These are phyloP conservation scores for Pediacus dermestoides DNA, from an alignment of 2,888 invertebrate genomes.

Conservation along the genomic window DNA sequence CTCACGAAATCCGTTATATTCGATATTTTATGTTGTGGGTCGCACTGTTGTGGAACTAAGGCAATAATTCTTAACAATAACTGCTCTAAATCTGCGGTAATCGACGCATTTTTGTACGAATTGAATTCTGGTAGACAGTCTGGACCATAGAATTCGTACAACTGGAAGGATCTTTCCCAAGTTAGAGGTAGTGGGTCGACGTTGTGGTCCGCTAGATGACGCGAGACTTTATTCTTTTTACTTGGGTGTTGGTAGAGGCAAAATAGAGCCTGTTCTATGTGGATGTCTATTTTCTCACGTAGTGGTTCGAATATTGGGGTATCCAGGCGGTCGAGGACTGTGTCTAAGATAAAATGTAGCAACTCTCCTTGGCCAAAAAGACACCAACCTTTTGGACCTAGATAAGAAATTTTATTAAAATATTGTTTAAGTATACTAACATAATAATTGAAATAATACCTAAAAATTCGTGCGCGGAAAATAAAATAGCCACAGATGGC, in stretches of 20 bases:
- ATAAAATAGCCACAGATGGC: slow-evolving; percentile 70
- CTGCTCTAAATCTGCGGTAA: slow-evolving; percentile 77
- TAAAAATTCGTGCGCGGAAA: slow-evolving; percentile 80
- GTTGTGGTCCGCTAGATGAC: slow-evolving; percentile 73
- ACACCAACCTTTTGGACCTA: slow-evolving; percentile 70
- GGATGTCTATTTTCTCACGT: slow-evolving; percentile 68
- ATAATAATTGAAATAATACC: slow-evolving; percentile 52
- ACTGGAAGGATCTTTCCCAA: slow-evolving; percentile 70
- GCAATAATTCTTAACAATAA: slow-evolving; percentile 67
- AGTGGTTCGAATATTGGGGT: slow-evolving; percentile 62
- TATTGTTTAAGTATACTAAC: no score
- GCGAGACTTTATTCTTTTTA: slow-evolving; percentile 62
- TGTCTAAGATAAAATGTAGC: slow-evolving; percentile 72
- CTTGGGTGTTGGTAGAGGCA: slow-evolving; percentile 83
- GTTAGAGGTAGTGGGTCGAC: slow-evolving; percentile 65
- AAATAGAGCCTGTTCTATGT: slow-evolving; percentile 80
- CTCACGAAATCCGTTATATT: slow-evolving; percentile 39
- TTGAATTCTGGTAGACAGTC: slow-evolving; percentile 77
- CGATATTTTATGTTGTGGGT: slow-evolving; percentile 61
- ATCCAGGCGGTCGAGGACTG: slow-evolving; percentile 65
- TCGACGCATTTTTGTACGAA: slow-evolving; percentile 68
- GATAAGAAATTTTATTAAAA: no score
- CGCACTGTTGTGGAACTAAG: slow-evolving; percentile 64
- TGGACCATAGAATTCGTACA: slow-evolving; percentile 80
- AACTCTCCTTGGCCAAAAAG: slow-evolving; percentile 72